Evolutionary conservation across 1,140 invertebrate genomes (phyloP).

Genomic region (Ceratina japonica): DNA sequence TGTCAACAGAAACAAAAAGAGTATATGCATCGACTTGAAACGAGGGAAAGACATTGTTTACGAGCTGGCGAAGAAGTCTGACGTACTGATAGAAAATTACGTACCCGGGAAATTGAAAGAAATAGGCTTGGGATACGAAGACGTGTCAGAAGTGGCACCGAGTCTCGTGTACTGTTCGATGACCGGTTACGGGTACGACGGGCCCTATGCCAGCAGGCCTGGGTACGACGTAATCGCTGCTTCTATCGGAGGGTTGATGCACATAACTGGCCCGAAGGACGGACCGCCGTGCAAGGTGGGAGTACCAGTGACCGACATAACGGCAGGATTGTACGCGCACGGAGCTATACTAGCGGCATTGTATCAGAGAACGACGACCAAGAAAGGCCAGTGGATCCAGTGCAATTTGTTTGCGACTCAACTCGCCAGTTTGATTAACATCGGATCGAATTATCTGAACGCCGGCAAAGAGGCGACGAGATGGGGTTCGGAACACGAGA

Average conservation of each 20-base stretch:
- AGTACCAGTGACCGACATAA: conserved; percentile 95
- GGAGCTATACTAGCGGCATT: conserved; percentile 97
- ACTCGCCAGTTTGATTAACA: conserved; percentile 92
- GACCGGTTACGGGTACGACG: conserved; percentile 93
- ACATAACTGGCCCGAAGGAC: conserved; percentile 91
- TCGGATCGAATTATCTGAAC: conserved; percentile 95
- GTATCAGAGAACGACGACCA: conserved; percentile 87
- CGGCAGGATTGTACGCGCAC: conserved; percentile 96
- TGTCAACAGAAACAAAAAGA: conserved; percentile 97
- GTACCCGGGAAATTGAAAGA: conserved; percentile 92
- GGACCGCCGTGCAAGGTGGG: conserved; percentile 95
- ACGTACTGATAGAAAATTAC: conserved; percentile 97
- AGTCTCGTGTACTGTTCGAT: conserved; percentile 96
- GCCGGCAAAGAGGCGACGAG: conserved; percentile 86
- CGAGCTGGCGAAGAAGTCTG: conserved; percentile 87
- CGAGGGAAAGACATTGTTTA: conserved; percentile 87
- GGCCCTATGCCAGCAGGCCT: conserved; percentile 91
- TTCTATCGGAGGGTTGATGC: conserved; percentile 93
- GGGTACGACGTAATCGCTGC: conserved; percentile 98
- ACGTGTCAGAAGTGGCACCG: conserved; percentile 86
- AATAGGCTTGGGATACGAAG: conserved; percentile 89
- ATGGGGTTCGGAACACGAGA: conserved; percentile 95
- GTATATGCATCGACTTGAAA: conserved; percentile 93
- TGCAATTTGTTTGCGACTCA: conserved; percentile 96
- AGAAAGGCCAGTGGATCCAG: conserved; percentile 94